Conservation (phyloP, 1,140 invertebrate genomes). For the Drosophila suzukii region DNA sequence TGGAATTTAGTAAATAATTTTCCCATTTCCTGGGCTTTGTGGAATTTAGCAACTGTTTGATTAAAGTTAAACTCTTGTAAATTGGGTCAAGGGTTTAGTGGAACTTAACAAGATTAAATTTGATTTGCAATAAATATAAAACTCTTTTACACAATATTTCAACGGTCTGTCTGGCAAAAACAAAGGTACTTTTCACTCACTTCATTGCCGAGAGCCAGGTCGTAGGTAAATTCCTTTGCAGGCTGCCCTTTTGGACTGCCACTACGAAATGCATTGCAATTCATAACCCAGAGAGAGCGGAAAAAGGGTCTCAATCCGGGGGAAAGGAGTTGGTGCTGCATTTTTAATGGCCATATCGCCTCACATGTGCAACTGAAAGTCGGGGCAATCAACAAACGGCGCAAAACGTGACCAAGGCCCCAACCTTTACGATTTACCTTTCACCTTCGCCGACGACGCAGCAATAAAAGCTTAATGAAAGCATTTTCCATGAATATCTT, state of each 20-base stretch:
- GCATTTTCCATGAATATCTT: constrained; percentile 58
- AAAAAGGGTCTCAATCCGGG: constrained; percentile 19
- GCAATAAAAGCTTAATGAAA: constrained; percentile 75
- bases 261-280: constrained; percentile 65
- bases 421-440: constrained; percentile 5
- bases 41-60: not conserved
- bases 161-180: not conserved
- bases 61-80: not conserved
- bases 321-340: constrained; percentile 30
- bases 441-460: constrained; percentile 24
- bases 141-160: constrained; percentile 6
- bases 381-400: constrained; percentile 53
- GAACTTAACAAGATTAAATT: not conserved
- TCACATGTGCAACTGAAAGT: constrained; percentile 62
- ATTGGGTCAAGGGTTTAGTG: not conserved
- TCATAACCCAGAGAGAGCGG: constrained; percentile 37
- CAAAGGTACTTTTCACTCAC: constrained; percentile 1
- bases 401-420: constrained; percentile 13
- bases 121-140: constrained; percentile 32
- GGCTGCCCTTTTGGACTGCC: constrained; percentile 16
- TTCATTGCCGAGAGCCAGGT: not conserved
- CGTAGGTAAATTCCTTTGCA: constrained; percentile 6
- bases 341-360: constrained; percentile 62
- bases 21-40: not conserved
- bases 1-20: not conserved